Conservation (phyloP, 1,140 invertebrate genomes). For the Caenorhabditis inopinata region DNA sequence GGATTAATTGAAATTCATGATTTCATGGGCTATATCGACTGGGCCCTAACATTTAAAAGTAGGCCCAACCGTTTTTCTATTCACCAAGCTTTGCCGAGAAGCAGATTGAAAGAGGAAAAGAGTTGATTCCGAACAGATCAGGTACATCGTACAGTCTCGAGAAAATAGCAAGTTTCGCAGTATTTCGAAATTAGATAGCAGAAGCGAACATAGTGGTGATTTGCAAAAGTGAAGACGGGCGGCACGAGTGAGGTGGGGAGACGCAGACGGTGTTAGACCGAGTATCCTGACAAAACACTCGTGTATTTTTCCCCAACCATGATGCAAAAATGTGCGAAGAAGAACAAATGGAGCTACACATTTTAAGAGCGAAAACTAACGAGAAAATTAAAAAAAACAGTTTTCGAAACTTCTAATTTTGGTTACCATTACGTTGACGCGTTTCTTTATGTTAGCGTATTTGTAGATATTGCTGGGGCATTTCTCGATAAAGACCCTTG, state of each 20-base stretch:
- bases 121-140: too few relatives aligned
- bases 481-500: too few relatives aligned
- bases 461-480: too few relatives aligned
- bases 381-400: background rate
- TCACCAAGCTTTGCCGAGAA: too few relatives aligned
- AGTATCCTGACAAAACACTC: constrained; percentile 15
- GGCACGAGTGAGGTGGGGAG: background rate
- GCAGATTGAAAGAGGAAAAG: too few relatives aligned
- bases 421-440: too few relatives aligned
- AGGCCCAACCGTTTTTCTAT: too few relatives aligned
- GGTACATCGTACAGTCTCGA: background rate
- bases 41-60: too few relatives aligned
- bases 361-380: too few relatives aligned
- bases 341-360: background rate
- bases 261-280: background rate
- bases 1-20: too few relatives aligned
- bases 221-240: constrained; percentile 19
- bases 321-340: constrained; percentile 1
- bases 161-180: background rate
- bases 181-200: constrained; percentile 3
- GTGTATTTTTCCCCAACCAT: background rate
- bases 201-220: background rate
- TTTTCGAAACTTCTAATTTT: background rate
- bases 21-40: too few relatives aligned
- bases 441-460: too few relatives aligned